These are phyloP conservation scores for Neodon shergylaensis DNA, from an alignment of 2,113 vertebrate species.

Conservation along the genomic window DNA sequence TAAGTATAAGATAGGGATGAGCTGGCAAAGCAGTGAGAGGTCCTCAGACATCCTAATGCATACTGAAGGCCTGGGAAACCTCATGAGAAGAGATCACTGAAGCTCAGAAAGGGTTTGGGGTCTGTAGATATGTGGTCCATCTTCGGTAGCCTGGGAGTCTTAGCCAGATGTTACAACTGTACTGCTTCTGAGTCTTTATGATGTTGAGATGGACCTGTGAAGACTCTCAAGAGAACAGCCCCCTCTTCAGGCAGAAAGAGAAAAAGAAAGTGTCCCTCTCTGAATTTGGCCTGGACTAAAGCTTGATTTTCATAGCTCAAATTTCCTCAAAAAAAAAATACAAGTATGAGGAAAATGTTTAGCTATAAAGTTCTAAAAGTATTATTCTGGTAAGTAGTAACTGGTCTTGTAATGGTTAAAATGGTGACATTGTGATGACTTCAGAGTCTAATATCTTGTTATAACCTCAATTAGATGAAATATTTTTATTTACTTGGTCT, in stretches of 20 bases:
- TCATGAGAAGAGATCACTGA: neutral
- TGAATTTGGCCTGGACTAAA: neutral
- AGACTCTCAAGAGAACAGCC: neutral
- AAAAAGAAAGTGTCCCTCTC: neutral
- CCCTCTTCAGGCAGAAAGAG: neutral
- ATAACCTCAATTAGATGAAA: neutral
- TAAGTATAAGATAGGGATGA: neutral
- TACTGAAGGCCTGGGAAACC: neutral
- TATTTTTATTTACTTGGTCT: neutral
- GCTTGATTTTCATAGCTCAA: neutral
- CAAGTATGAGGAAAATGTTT: neutral
- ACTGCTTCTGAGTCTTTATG: neutral
- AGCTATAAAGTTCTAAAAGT: neutral
- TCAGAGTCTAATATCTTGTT: slow-evolving; percentile 13
- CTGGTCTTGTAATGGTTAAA: neutral
- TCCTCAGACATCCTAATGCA: slow-evolving; percentile 8
- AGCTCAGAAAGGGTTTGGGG: neutral
- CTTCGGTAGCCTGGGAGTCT: neutral
- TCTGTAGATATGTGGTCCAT: neutral
- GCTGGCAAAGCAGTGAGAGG: neutral
- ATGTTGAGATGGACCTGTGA: neutral
- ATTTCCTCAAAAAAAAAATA: neutral
- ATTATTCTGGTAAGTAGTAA: neutral
- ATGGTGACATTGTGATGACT: neutral
- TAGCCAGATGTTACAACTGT: neutral